Percentiles rank a stretch among this genome's conserved stretches.
phyloP scores from a whole-genome alignment of 2,888 invertebrate species.

The Aphidoletes aphidimyza region DNA sequence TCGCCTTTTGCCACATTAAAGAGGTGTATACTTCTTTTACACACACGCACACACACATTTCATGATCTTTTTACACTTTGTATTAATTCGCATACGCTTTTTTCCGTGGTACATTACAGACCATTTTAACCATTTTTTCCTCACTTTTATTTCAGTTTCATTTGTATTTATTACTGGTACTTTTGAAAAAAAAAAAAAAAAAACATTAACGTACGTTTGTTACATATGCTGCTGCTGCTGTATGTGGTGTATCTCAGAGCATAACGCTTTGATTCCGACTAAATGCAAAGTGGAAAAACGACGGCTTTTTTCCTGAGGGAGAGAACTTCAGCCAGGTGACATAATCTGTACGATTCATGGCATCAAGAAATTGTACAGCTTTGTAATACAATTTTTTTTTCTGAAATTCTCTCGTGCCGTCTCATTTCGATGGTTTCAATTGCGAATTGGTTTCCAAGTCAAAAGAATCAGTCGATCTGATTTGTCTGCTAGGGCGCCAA shows the following conservation, averaged over 20 bases:
- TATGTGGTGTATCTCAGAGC: no score
- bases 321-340: not conserved
- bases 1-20: not conserved
- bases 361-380: no score
- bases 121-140: not conserved
- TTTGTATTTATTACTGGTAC: not conserved
- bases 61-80: not conserved
- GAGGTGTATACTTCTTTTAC: not conserved
- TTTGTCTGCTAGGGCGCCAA: no score
- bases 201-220: not conserved
- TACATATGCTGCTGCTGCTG: not conserved
- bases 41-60: not conserved
- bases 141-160: not conserved
- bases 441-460: no score
- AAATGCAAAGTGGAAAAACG: not conserved
- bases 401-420: not conserved
- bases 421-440: not conserved
- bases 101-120: not conserved
- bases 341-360: no score
- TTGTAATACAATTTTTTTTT: not conserved
- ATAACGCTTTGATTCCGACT: not conserved
- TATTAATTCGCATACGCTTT: not conserved
- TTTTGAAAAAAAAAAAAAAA: no score
- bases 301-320: not conserved
- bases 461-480: conserved; percentile 26